Base-by-base conservation (phyloP, 2,113 vertebrate species). In the Electrona antarctica region DNA sequence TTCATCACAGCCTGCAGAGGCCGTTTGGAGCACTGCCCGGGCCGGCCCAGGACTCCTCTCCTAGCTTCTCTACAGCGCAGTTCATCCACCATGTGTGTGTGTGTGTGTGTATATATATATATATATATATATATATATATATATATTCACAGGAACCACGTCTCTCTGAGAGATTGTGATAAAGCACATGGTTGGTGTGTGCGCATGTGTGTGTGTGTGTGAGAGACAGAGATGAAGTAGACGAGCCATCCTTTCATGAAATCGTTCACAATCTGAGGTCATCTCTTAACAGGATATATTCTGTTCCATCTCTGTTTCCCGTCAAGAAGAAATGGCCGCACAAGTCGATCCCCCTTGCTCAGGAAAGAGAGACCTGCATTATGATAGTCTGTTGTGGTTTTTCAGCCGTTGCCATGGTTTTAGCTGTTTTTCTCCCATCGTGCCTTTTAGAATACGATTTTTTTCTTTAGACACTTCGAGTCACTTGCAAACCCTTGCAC, bases 1-100 rank as follows among this genome's bases (percentile, higher is more conserved):
- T 90, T 91, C 81, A 90, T 91, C 88, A 89, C 82, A 84, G 83
- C 80, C 78, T 68, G 74, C 65, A 3, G 73, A 87, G 84, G 82
- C 82, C 62, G 71, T 84, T 84, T 87, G 86, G 85, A 86, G 79
- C 68, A 76, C 70, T 81, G 83, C 86, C 86, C 75, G 0, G 74
- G 14, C 71, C 48, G 2, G 62, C 71, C 71, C 82, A 80, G 84
- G 79, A 70, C 64, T 60, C 73, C 68, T 73, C 60, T 63, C 55
- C 70, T 78, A 58, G 54, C 33, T 69, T 66, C 67, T 61, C 85
- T 79, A 60, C 79, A 66, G 61, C 81, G 73, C 60, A 54, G 81
- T 0, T 61, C 60, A 84, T 77, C 72, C 74, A 69, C n/a, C 8
- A 4, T 28, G 33, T 41, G 5, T 21, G 21, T 21, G 21, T 21